Percentiles rank a stretch among this genome's conserved stretches.
These are phyloP conservation scores for Acanthurus lineatus DNA, from an alignment of 2,797 vertebrate species.

Conservation along the genomic window DNA sequence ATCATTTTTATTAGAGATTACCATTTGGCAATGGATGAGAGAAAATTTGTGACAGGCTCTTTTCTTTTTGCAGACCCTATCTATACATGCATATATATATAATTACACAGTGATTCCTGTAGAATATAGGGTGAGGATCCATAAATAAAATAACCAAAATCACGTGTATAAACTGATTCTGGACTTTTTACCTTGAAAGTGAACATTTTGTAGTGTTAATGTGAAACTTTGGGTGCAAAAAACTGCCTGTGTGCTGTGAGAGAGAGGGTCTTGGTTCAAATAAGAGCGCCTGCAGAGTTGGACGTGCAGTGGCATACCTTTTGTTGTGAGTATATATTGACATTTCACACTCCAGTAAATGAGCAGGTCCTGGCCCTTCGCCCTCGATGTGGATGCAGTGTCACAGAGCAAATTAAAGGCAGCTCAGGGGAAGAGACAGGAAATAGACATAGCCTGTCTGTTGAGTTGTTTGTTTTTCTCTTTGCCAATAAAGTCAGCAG, in stretches of 20 bases:
- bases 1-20: slow-evolving; percentile 47
- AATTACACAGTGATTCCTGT: slow-evolving; percentile 7
- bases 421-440: slow-evolving; percentile 64
- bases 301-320: slow-evolving; percentile 62
- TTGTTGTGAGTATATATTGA: slow-evolving; percentile 79
- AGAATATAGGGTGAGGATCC: background rate
- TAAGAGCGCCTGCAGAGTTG: slow-evolving; percentile 33
- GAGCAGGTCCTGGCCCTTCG: slow-evolving; percentile 66
- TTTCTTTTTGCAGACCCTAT: slow-evolving; percentile 22
- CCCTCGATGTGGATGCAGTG: slow-evolving; percentile 61
- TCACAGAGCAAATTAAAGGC: slow-evolving; percentile 80
- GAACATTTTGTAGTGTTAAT: slow-evolving; percentile 31
- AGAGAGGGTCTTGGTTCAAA: slow-evolving; percentile 44
- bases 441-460: slow-evolving; percentile 68
- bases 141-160: slow-evolving; percentile 7
- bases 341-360: slow-evolving; percentile 78
- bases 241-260: slow-evolving; percentile 13
- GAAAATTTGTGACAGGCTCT: slow-evolving; percentile 11
- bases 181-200: slow-evolving; percentile 28
- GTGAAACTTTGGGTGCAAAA: slow-evolving; percentile 19
- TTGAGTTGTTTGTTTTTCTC: slow-evolving; percentile 59
- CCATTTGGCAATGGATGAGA: slow-evolving; percentile 18
- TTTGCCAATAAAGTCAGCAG: slow-evolving; percentile 6
- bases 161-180: slow-evolving; percentile 11
- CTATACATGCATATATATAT: slow-evolving; percentile 6